Conservation (phyloP, 1,140 invertebrate genomes). For the Drosophila kikkawai region DNA sequence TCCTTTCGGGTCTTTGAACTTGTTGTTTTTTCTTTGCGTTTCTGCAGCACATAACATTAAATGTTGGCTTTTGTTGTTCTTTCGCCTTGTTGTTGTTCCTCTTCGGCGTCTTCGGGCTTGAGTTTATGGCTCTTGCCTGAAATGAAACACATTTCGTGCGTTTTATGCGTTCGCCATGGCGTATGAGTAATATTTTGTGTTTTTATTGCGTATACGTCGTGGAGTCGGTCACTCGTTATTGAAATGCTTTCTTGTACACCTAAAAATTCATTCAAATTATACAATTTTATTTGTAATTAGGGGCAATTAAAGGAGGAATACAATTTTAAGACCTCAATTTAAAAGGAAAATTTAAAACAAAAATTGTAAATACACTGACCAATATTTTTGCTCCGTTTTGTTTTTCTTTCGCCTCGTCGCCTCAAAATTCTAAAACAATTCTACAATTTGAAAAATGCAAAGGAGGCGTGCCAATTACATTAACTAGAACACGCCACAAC, state of each 20-base stretch:
- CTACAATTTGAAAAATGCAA: constrained; percentile 18
- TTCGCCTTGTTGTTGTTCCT: constrained; percentile 1
- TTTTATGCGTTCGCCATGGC: constrained; percentile 48
- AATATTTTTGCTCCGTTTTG: neutral
- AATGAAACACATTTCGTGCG: constrained; percentile 73
- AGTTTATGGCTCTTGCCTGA: constrained; percentile 60
- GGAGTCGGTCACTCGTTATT: constrained; percentile 15
- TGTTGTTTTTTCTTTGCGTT: constrained; percentile 63
- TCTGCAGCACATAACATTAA: constrained; percentile 72
- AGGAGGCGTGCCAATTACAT: constrained; percentile 58
- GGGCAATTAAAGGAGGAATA: constrained; percentile 3
- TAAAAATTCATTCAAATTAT: constrained; percentile 18
- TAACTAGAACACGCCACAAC: constrained; percentile 56
- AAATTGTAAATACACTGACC: neutral
- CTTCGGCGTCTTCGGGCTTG: constrained; percentile 13
- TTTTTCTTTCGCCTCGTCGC: neutral
- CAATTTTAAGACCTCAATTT: neutral
- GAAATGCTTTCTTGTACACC: constrained; percentile 12
- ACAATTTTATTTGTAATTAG: constrained; percentile 2
- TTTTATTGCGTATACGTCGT: constrained; percentile 51
- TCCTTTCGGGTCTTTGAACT: constrained; percentile 69
- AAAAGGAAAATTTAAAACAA: neutral
- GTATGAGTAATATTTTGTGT: constrained; percentile 55
- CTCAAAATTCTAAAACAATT: constrained; percentile 4
- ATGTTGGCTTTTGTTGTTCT: constrained; percentile 53